These are phyloP conservation scores for Acropternis orthonyx DNA, from an alignment of 2,797 vertebrate species.

Conservation along the genomic window DNA sequence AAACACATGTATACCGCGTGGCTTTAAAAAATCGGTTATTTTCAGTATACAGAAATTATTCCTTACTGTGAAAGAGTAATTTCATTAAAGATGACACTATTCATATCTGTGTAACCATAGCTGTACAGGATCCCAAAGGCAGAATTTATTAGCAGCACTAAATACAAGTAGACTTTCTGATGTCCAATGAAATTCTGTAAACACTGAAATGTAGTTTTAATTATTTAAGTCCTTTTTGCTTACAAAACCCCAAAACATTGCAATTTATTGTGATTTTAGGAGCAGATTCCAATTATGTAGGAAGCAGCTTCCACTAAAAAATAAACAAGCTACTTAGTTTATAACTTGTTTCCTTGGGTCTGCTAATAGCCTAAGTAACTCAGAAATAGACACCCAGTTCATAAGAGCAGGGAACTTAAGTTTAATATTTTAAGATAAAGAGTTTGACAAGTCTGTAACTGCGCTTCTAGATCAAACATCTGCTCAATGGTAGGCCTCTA, in stretches of 20 bases:
- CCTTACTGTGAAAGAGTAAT: neutral
- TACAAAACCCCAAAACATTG: neutral
- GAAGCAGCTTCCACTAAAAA: neutral
- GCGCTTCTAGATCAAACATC: neutral
- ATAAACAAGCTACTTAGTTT: neutral
- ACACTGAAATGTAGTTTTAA: neutral
- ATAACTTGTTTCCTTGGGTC: neutral
- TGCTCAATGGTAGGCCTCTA: neutral
- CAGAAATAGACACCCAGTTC: neutral
- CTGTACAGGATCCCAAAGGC: neutral
- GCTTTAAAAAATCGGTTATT: neutral
- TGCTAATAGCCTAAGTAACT: neutral
- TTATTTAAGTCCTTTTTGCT: neutral
- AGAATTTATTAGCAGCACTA: neutral
- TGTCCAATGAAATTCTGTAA: neutral
- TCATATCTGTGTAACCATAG: neutral
- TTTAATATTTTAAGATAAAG: neutral
- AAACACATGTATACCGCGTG: neutral
- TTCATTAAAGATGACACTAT: neutral
- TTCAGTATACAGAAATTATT: neutral
- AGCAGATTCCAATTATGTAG: neutral
- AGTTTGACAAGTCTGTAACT: neutral
- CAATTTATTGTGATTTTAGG: neutral
- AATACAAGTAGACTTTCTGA: neutral
- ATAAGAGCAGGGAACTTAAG: neutral